Evolutionary conservation across 2,113 vertebrate species (phyloP), one percentile per base, ranked within the genome.

Genomic region (Brachirus orientalis): DNA sequence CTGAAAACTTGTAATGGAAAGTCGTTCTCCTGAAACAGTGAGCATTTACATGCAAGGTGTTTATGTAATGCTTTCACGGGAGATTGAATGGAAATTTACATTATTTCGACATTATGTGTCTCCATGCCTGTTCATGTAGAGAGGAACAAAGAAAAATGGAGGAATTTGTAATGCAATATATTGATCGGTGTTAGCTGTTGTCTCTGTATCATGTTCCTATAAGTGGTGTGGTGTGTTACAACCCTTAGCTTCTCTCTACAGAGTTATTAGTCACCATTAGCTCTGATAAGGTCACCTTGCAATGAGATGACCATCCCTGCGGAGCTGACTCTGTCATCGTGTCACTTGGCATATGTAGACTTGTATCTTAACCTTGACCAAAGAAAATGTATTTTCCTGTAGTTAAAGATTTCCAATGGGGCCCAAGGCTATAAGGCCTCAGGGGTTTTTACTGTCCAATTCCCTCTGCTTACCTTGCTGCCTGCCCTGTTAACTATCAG

Each of bases 201-300:
- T 63, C 74, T 79, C 69, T 74, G 77, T 77, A 60, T 83, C 37
- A 58, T 79, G 82, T 53, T 60, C 50, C 69, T 77, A 72, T 77
- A 86, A 89, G 79, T 84, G 83, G 40, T 79, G 75, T 85, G 74
- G 84, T 54, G 52, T 78, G 75, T 76, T 76, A 51, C 72, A 71
- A 85, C 82, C 88, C 83, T 68, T 58, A 50, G 66, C 70, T 74
- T 83, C 65, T 58, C 80, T 87, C 69, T 83, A 65, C 82, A 72
- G 83, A 52, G 17, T 59, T 87, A 90, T 91, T 89, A 86, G 82
- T 89, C 80, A 75, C 82, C 64, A 86, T 92, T 89, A 88, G 83
- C 84, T 63, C 58, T 64, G 75, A 80, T 92, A 65, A 80, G 89
- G 89, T 93, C 92, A 92, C 92, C 91, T 92, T 92, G 90, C 67